A percentile compares a stretch with the other conserved stretches of the same genome.
Evolutionary conservation across 1,140 invertebrate species (phyloP).

Genomic region (Pseudomyrmex concolor): DNA sequence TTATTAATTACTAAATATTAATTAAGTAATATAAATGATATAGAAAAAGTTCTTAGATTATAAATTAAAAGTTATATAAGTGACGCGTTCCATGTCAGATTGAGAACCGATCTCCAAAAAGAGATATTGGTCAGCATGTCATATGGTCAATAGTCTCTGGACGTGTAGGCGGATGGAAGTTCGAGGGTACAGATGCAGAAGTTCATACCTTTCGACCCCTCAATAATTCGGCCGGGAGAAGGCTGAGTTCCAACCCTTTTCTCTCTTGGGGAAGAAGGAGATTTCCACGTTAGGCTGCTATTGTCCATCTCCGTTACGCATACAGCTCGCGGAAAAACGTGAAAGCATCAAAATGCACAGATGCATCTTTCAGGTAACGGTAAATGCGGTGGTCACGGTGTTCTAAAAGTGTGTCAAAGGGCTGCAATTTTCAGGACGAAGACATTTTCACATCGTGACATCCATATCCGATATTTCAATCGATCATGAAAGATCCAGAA

Average conservation of each 20-base stretch:
- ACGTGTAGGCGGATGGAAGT: conserved; percentile 78
- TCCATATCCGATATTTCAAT: conserved; percentile 29
- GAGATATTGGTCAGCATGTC: conserved; percentile 85
- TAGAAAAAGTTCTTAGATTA: too few species aligned
- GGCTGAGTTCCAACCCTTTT: conserved; percentile 72
- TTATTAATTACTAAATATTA: too few species aligned
- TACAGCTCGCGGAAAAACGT: too few species aligned
- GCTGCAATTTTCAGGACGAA: conserved; percentile 69
- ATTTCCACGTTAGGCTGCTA: conserved; percentile 21
- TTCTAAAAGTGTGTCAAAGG: conserved; percentile 81
- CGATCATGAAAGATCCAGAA: conserved; percentile 18
- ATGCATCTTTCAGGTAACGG: conserved; percentile 77
- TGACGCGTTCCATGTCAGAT: conserved; percentile 24
- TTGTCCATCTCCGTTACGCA: conserved; percentile 67
- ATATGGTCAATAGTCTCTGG: conserved; percentile 83
- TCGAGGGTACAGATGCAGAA: conserved; percentile 79
- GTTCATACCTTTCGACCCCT: conserved; percentile 76
- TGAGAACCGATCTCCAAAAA: conserved; percentile 73
- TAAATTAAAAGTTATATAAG: too few species aligned
- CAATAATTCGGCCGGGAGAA: conserved; percentile 82
- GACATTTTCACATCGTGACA: conserved; percentile 33
- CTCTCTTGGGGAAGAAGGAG: background rate
- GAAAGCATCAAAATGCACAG: too few species aligned
- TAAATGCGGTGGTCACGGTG: conserved; percentile 67
- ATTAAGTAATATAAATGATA: too few species aligned